Evolutionary conservation across 2,888 invertebrate genomes (phyloP), one percentile per base, ranked within the genome.

Genomic region (Mactromeris polynyma): DNA sequence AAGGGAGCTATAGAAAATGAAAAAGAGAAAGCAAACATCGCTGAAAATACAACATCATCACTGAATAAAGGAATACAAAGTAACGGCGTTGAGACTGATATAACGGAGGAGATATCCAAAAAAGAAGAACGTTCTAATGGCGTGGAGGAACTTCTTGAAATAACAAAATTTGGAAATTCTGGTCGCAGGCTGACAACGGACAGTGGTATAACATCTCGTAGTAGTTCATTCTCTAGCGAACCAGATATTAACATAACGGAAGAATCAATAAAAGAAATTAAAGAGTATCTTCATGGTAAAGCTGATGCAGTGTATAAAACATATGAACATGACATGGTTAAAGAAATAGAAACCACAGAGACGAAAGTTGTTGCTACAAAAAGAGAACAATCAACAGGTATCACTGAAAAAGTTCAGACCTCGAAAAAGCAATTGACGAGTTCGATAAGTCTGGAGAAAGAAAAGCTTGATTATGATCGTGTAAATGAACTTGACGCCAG

Each of bases 151-250:
- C 14, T 87, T 26, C 33, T 83, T 1, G 80, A 83, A 38, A 73
- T 69, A 17, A 19, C 81, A 40, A 86, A 89, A 36, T 69, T 80
- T 40, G 83, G 21, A 51, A 86, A 82, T 2, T 40, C 81, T 6
- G 77, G 73, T 36, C 85, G 89, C 4, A 81, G 91, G 26, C 73
- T 82, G 79, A 86, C 91, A 31, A 86, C 88, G 19, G 91, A 91
- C 38, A 91, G 91, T 64, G 91, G 91, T 14, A 86, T 91, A n/a
- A 86, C 86, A 19, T 89, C 89, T 19, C 83, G 89, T 31, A 88
- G 89, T 19, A 91, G 91, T 64, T 91, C 91, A 21, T 85, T 89
- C 19, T 91, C 91, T 31, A 91, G 91, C 73, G 91, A 91, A 11
- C 77, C 89, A 19, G 91, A 91, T 51, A 31, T 86, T 21, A 84